Evolutionary conservation across 2,888 invertebrate genomes (phyloP).

Genomic region (Helicoverpa assulta): DNA sequence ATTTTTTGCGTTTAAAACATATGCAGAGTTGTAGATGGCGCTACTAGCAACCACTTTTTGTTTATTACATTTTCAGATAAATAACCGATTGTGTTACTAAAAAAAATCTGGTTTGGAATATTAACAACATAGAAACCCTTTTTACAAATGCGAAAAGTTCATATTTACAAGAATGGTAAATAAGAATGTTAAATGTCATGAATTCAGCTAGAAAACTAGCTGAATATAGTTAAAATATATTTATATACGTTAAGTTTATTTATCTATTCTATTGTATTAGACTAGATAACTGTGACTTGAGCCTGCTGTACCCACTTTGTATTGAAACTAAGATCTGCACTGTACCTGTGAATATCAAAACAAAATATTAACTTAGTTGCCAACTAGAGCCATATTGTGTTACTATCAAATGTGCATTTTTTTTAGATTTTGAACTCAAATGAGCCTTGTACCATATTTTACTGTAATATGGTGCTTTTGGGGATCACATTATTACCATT

Average conservation of each 20-base stretch:
- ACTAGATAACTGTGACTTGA: slow-evolving; percentile 46
- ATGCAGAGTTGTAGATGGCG: too few relatives aligned
- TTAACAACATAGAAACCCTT: neutral
- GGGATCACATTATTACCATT: too few relatives aligned
- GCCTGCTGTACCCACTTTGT: slow-evolving; percentile 4
- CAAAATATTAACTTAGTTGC: neutral
- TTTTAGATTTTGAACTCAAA: too few relatives aligned
- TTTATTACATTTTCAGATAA: too few relatives aligned
- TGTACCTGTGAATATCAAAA: slow-evolving; percentile 36
- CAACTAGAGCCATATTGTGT: neutral
- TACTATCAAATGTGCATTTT: too few relatives aligned
- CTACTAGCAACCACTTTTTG: too few relatives aligned
- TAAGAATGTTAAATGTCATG: neutral
- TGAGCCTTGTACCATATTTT: too few relatives aligned
- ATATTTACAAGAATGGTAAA: slow-evolving; percentile 6
- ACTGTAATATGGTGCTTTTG: too few relatives aligned
- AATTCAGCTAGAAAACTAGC: neutral
- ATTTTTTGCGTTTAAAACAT: too few relatives aligned
- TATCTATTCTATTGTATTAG: slow-evolving; percentile 31
- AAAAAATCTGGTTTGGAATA: neutral
- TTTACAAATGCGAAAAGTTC: neutral
- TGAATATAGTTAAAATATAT: neutral
- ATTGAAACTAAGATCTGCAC: neutral
- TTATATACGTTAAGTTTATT: slow-evolving; percentile 10
- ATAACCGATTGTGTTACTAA: too few relatives aligned